Conservation (phyloP, 1,140 invertebrate species). For the Diachasma alloeum region DNA sequence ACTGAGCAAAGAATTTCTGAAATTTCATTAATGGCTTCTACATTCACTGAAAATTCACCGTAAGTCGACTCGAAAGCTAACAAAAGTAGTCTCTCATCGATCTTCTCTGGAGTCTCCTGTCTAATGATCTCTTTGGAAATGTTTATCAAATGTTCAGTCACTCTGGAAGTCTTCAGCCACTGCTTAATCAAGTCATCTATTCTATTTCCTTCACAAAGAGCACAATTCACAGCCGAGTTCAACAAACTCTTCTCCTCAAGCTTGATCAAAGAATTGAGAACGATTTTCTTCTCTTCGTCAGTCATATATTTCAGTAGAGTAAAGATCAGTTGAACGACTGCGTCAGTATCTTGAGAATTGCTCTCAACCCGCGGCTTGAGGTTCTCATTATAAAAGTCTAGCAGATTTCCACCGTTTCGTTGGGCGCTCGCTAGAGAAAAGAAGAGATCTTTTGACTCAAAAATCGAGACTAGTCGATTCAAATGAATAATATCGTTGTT, state of each 20-base stretch:
- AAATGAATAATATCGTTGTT: conserved; percentile 54
- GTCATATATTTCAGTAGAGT: conserved; percentile 65
- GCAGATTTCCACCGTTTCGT: conserved; percentile 49
- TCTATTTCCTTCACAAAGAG: conserved; percentile 57
- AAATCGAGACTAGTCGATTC: conserved; percentile 57
- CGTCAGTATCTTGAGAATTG: conserved; percentile 52
- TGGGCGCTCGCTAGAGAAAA: conserved; percentile 48
- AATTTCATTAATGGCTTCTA: conserved; percentile 63
- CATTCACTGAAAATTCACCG: conserved; percentile 64
- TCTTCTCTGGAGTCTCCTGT: conserved; percentile 24
- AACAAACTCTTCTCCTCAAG: conserved; percentile 41
- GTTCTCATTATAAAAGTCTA: conserved; percentile 62
- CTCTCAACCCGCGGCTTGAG: conserved; percentile 62
- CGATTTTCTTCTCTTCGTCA: conserved; percentile 58
- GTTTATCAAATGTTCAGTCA: conserved; percentile 35
- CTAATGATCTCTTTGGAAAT: conserved; percentile 32
- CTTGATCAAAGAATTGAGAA: conserved; percentile 65
- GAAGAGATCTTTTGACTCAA: conserved; percentile 62
- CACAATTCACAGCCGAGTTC: conserved; percentile 44
- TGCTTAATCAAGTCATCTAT: conserved; percentile 61
- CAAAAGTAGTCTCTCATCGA: conserved; percentile 42
- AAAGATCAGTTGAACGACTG: conserved; percentile 69
- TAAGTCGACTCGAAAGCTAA: conserved; percentile 42
- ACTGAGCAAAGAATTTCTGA: conserved; percentile 53
- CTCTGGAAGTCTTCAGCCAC: conserved; percentile 55